A percentile compares a stretch with the other conserved stretches of the same genome.
Evolutionary conservation across 2,113 vertebrate species (phyloP).

Genomic region (Chelonoidis abingdonii): DNA sequence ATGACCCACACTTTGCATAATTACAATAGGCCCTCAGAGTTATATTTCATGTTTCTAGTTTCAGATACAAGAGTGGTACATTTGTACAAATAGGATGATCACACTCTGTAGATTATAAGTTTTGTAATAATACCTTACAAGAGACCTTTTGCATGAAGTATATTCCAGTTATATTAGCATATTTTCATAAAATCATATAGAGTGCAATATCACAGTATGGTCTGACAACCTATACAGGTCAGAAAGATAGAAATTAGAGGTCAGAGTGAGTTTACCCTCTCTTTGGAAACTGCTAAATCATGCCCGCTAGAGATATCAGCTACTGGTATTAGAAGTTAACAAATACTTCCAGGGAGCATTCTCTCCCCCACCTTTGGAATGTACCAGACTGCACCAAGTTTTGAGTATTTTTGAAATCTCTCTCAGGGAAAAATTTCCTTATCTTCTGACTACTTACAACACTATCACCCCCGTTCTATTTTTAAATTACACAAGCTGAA

Average conservation of each 20-base stretch:
- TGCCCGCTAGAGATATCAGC: background rate
- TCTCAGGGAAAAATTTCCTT: background rate
- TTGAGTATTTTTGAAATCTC: background rate
- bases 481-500: background rate
- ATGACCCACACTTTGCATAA: too few relatives aligned
- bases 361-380: background rate
- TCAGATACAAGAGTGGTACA: too few relatives aligned
- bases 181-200: too few relatives aligned
- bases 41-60: too few relatives aligned
- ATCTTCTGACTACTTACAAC: background rate
- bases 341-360: background rate
- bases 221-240: background rate
- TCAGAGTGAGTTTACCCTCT: background rate
- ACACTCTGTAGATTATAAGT: too few relatives aligned
- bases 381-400: background rate
- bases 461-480: background rate
- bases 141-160: too few relatives aligned
- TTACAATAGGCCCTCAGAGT: too few relatives aligned
- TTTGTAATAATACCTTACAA: too few relatives aligned
- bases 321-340: background rate
- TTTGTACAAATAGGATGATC: too few relatives aligned
- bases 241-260: background rate
- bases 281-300: background rate
- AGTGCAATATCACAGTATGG: background rate
- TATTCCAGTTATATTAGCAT: too few relatives aligned